Conservation (phyloP, 2,888 invertebrate species). For the Celastrina argiolus region DNA sequence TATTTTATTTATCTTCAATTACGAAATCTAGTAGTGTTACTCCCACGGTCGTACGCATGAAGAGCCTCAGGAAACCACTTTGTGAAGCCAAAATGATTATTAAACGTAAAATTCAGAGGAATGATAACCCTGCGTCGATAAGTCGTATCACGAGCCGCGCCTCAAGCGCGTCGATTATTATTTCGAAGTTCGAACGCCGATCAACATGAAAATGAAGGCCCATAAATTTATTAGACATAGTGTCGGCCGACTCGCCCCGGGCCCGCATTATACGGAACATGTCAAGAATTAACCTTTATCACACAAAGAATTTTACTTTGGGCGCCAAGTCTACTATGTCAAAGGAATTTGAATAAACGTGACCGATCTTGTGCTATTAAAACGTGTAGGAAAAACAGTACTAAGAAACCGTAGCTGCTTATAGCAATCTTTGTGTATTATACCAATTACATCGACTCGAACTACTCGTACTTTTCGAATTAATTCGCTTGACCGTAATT, state of each 20-base stretch:
- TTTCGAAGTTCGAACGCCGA: conserved; percentile 75
- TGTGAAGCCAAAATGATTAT: neutral
- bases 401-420: conserved; percentile 27
- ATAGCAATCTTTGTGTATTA: conserved; percentile 30
- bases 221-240: conserved; percentile 79
- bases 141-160: conserved; percentile 51
- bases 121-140: conserved; percentile 24
- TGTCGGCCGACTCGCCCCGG: conserved; percentile 67
- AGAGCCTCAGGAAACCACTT: neutral
- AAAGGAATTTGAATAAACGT: conserved; percentile 45
- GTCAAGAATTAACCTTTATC: conserved; percentile 76
- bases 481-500: conserved; percentile 30
- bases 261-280: conserved; percentile 75
- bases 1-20: neutral
- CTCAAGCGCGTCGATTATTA: conserved; percentile 73
- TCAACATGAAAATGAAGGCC: conserved; percentile 75
- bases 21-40: neutral
- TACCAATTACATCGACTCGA: conserved; percentile 27
- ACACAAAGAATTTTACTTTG: conserved; percentile 61
- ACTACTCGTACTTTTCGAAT: conserved; percentile 29
- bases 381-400: conserved; percentile 30
- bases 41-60: neutral
- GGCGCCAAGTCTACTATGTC: conserved; percentile 35
- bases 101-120: conserved; percentile 14
- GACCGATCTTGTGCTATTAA: conserved; percentile 36